phyloP scores from a whole-genome alignment of 1,140 invertebrate species.

The Drosophila rufa region DNA sequence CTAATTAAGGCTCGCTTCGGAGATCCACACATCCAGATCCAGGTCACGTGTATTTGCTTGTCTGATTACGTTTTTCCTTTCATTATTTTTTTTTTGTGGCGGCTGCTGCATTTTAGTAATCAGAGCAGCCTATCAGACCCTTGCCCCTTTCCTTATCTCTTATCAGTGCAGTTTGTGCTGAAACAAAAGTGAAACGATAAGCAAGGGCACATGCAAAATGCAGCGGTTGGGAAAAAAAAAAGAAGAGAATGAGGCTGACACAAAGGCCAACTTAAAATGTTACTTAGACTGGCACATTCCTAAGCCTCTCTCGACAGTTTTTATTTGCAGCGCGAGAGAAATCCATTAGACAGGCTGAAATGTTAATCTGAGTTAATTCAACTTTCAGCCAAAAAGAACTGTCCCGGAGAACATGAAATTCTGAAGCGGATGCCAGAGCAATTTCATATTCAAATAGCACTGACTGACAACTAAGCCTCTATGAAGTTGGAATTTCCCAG shows the following conservation, averaged over 20 bases:
- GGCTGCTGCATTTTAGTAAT: slow-evolving; percentile 40
- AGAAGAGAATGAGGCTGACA: slow-evolving; percentile 12
- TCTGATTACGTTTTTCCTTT: slow-evolving; percentile 47
- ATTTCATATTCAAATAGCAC: slow-evolving; percentile 20
- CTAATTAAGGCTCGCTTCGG: slow-evolving; percentile 43
- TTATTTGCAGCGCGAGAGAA: neutral
- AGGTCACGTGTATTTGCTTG: slow-evolving; percentile 73
- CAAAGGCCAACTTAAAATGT: slow-evolving; percentile 33
- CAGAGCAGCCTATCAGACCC: slow-evolving; percentile 18
- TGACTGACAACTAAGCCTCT: slow-evolving; percentile 4
- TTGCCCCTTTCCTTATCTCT: slow-evolving; percentile 21
- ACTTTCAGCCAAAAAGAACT: slow-evolving; percentile 22
- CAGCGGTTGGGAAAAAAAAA: slow-evolving; percentile 5
- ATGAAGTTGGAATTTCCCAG: slow-evolving; percentile 8
- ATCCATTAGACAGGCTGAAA: slow-evolving; percentile 33
- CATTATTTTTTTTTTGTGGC: slow-evolving; percentile 15
- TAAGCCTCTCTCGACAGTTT: slow-evolving; percentile 7
- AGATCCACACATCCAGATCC: slow-evolving; percentile 41
- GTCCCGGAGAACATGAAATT: slow-evolving; percentile 23
- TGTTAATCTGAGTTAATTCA: slow-evolving; percentile 36
- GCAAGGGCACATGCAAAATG: slow-evolving; percentile 41
- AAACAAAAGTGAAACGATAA: slow-evolving; percentile 58
- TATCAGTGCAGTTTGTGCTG: slow-evolving; percentile 30
- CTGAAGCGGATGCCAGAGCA: slow-evolving; percentile 16
- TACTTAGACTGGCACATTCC: slow-evolving; percentile 12